Evolutionary conservation across 2,888 invertebrate genomes (phyloP), one percentile per base, ranked within the genome.

Genomic region (Melanostoma mellinum): DNA sequence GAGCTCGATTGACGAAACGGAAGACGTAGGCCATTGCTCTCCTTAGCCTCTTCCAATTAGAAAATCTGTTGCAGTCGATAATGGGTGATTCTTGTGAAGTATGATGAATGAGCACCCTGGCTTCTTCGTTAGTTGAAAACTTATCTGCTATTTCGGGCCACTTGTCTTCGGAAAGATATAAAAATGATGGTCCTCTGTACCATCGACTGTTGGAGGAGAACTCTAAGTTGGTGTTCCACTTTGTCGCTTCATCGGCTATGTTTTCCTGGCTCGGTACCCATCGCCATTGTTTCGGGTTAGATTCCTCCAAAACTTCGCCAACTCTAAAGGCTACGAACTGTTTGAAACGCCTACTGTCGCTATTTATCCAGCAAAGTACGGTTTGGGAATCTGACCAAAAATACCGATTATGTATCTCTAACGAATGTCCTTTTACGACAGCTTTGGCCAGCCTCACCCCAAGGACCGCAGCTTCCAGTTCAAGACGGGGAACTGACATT

Each of bases 341-440:
- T 71, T 74, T 36, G 74, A 61, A 38, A 44, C 55, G n/a, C 35
- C 20, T 20, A 1, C 20, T 20, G 20, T 20, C 20, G 20, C 20
- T 20, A 1, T 20, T 20, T 20, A 20, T 46, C 63, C 53, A 74
- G 36, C 44, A 53, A 32, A 38, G 33, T 30, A 46, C 33, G 20
- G 20, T 20, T 20, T 20, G 20, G 20, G 20, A 20, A 20, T 20
- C 20, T 1, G 20, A 20, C 20, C 20, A 20, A 20, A 20, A 20
- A 20, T 20, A 1, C 20, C 0, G 20, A 5, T 65, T 35, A 5
- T 52, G 30, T 8, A 87, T 75, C 0, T 69, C 50, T 4, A 86
- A 33, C 20, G 20, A 32, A 42, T 42, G 8, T 42, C 33, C 4
- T 67, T 4, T 6, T 55, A 35, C 8, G n/a, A 68, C 36, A 9